Evolutionary conservation across 2,113 vertebrate genomes (phyloP).

Genomic region (Thryonomys swinderianus): DNA sequence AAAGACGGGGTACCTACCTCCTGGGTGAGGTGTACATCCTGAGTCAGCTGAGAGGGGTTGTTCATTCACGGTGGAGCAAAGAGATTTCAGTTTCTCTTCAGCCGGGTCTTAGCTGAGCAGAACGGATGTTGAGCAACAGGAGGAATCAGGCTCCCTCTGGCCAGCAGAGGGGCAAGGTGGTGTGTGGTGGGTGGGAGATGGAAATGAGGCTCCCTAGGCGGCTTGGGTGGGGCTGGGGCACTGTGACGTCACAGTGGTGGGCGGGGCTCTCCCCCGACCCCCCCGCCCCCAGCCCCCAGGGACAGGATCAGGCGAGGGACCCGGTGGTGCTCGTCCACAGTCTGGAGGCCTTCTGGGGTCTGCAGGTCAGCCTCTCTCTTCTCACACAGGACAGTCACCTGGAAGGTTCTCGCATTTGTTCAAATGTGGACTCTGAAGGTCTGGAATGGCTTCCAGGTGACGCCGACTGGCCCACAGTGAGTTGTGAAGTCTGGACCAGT

Average conservation of each 20-base stretch:
- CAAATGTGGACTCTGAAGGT: neutral
- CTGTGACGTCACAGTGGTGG: conserved; percentile 75
- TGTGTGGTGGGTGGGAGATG: conserved; percentile 50
- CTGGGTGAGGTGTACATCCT: conserved; percentile 77
- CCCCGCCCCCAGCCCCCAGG: no score
- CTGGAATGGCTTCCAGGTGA: accelerated
- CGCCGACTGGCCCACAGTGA: neutral
- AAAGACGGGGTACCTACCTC: conserved; percentile 61
- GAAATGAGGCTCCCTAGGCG: neutral
- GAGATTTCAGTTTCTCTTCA: conserved; percentile 9
- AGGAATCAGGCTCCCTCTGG: conserved; percentile 67
- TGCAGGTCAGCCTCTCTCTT: neutral
- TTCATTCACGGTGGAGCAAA: conserved; percentile 64
- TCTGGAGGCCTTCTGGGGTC: neutral
- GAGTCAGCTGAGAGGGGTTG: conserved; percentile 31
- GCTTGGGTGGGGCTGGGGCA: conserved; percentile 39
- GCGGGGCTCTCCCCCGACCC: neutral
- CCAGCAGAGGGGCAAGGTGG: conserved; percentile 77
- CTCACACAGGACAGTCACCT: neutral
- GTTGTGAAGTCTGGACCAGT: neutral
- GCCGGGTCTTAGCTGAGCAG: neutral
- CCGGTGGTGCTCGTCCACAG: neutral
- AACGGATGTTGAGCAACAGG: neutral
- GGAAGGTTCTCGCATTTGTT: neutral
- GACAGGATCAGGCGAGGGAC: neutral